A percentile compares a stretch with the other conserved stretches of the same genome.
phyloP scores from a whole-genome alignment of 2,797 vertebrate genomes.

The Mallotus villosus region DNA sequence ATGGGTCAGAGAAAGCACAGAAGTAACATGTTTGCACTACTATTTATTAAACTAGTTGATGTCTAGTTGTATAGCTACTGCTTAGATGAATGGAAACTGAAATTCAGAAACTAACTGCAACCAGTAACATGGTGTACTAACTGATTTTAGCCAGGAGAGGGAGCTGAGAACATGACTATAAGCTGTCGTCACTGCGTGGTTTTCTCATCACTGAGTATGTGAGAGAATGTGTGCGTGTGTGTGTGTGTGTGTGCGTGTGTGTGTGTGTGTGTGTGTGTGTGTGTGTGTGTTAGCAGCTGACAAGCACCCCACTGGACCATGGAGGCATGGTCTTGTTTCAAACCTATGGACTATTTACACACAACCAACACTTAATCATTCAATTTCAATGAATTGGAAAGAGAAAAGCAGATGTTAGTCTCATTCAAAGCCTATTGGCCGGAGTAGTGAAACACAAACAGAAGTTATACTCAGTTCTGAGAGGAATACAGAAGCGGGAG shows the following conservation, averaged over 20 bases:
- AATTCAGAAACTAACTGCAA: neutral
- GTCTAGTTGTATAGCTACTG: too few species aligned
- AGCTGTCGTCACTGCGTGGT: slow-evolving; percentile 1
- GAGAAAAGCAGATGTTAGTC: slow-evolving; percentile 40
- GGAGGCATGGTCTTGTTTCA: slow-evolving; percentile 14
- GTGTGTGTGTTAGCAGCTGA: neutral
- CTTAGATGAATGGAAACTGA: neutral
- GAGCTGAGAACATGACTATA: neutral
- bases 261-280: too few species aligned
- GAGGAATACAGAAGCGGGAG: neutral
- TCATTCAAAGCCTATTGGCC: slow-evolving; percentile 52
- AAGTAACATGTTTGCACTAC: neutral
- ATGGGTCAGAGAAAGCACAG: neutral
- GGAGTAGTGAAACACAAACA: slow-evolving; percentile 28
- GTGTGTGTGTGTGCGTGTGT: slow-evolving; percentile 15
- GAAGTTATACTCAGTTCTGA: neutral
- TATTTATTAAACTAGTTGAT: too few species aligned
- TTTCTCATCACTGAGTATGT: slow-evolving; percentile 15
- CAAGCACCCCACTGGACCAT: slow-evolving; percentile 11
- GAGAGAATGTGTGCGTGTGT: slow-evolving; percentile 29
- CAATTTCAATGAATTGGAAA: slow-evolving; percentile 57
- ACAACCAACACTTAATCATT: slow-evolving; percentile 55
- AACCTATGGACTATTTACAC: slow-evolving; percentile 56
- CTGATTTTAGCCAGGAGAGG: slow-evolving; percentile 6
- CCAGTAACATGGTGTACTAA: neutral